Conservation (phyloP, 2,113 vertebrate species). For the Heterocephalus glaber region DNA sequence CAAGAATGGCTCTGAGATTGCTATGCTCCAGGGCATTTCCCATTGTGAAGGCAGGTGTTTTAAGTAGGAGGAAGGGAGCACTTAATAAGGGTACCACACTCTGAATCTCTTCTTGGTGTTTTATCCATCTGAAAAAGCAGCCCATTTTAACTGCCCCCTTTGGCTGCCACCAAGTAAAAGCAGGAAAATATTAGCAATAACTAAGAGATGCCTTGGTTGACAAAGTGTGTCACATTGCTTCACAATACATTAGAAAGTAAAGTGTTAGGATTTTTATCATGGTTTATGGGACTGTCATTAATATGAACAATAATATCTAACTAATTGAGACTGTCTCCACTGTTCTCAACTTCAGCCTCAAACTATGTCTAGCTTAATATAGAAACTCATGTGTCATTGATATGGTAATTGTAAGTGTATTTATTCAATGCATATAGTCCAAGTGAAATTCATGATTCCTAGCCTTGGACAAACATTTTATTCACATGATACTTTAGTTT, state of each 20-base stretch:
- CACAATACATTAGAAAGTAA: background rate
- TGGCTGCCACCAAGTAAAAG: background rate
- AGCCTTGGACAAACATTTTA: background rate
- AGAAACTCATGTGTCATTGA: background rate
- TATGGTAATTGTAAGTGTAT: background rate
- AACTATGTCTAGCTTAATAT: background rate
- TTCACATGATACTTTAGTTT: background rate
- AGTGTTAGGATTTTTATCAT: background rate
- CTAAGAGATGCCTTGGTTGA: background rate
- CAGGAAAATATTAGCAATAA: background rate
- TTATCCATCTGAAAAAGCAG: background rate
- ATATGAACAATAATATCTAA: background rate
- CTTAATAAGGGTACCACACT: background rate
- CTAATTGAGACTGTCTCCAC: background rate
- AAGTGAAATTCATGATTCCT: constrained; percentile 27
- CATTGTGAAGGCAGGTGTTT: background rate
- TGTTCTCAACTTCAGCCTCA: background rate
- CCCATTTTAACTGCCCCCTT: background rate
- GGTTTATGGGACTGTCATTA: background rate
- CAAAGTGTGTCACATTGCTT: background rate
- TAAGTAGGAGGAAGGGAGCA: background rate
- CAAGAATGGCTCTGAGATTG: background rate
- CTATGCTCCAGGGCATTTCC: background rate
- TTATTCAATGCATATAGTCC: background rate
- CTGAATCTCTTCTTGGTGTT: background rate